phyloP scores from a whole-genome alignment of 2,113 vertebrate genomes.

The Prunella himalayana region DNA sequence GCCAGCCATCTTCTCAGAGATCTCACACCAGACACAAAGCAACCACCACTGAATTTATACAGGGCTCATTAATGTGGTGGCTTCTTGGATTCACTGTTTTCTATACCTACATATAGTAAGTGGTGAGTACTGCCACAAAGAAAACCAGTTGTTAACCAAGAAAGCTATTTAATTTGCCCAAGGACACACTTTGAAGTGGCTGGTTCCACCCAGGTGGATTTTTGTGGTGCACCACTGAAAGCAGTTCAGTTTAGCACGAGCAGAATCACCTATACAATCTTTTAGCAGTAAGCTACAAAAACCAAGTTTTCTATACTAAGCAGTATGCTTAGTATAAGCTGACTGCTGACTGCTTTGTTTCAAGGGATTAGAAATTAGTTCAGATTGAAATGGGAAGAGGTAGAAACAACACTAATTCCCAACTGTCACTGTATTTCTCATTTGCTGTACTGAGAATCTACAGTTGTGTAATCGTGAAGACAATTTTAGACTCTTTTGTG shows the following conservation, averaged over 20 bases:
- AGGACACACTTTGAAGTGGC: constrained; percentile 13
- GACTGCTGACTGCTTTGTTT: background rate
- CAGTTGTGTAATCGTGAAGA: background rate
- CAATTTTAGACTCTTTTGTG: constrained; percentile 48
- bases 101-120: background rate
- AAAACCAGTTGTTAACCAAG: background rate
- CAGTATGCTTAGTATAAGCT: background rate
- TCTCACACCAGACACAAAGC: background rate
- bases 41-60: background rate
- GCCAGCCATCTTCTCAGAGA: background rate
- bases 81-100: background rate
- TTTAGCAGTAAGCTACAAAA: background rate
- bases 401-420: background rate
- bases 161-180: background rate
- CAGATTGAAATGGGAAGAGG: background rate
- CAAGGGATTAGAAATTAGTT: background rate
- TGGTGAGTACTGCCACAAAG: background rate
- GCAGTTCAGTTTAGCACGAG: background rate
- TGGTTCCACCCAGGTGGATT: background rate
- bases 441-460: background rate
- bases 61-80: background rate
- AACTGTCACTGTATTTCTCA: background rate
- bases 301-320: background rate
- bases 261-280: background rate
- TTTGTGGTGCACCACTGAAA: background rate